Percentiles rank a stretch among this genome's conserved stretches.
These are phyloP conservation scores for Liolophura sinensis DNA, from an alignment of 1,140 invertebrate genomes.

Conservation along the genomic window DNA sequence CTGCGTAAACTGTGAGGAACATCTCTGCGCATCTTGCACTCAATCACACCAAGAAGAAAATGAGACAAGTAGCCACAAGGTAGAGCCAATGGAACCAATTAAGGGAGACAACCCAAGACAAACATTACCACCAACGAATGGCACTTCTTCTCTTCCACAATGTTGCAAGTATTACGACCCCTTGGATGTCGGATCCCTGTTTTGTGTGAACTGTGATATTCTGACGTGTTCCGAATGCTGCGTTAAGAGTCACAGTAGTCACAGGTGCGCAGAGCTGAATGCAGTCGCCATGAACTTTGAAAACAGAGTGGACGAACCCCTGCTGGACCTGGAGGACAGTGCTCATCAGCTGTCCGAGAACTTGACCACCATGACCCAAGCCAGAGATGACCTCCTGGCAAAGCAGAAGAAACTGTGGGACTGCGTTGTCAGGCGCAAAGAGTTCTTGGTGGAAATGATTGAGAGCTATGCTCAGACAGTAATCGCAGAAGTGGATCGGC, in stretches of 20 bases:
- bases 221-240: constrained; percentile 42
- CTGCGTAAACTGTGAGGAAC: constrained; percentile 43
- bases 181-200: constrained; percentile 43
- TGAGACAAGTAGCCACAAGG: constrained; percentile 30
- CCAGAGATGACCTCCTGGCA: constrained; percentile 22
- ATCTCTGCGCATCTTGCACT: constrained; percentile 31
- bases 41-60: constrained; percentile 20
- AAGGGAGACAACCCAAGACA: constrained; percentile 12
- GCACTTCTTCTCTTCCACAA: constrained; percentile 16
- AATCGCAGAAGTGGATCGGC: constrained; percentile 35
- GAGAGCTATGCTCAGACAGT: constrained; percentile 40
- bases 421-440: constrained; percentile 33
- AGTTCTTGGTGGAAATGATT: constrained; percentile 38
- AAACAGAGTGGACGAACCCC: constrained; percentile 41
- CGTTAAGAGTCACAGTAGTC: constrained; percentile 27
- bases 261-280: constrained; percentile 44
- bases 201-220: constrained; percentile 47
- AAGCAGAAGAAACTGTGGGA: constrained; percentile 29
- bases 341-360: constrained; percentile 26
- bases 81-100: constrained; percentile 27
- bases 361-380: constrained; percentile 27
- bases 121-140: constrained; percentile 8
- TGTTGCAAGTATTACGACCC: constrained; percentile 44
- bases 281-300: constrained; percentile 45
- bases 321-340: constrained; percentile 37